Base-by-base conservation (phyloP, 1,140 invertebrate species). In the Galleria mellonella region DNA sequence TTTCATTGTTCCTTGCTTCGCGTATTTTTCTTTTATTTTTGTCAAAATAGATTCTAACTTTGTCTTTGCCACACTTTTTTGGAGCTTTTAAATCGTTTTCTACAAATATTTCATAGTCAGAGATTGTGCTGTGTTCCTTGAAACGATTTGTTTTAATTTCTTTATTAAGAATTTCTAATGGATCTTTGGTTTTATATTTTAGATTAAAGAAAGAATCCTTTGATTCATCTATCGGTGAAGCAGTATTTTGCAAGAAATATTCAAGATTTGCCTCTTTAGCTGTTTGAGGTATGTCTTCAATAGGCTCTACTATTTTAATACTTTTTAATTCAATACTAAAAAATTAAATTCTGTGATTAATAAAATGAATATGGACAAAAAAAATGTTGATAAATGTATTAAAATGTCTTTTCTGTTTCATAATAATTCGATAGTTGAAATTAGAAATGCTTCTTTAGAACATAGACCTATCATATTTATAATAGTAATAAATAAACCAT, bases 21-120 rank as follows among this genome's bases (percentile, higher is more conserved):
- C 72, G 49, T 13, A 50, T 51, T 51, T 62, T 75, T 32, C 75
- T 62, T 48, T 70, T 78, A 29, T 67, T 51, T 38, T 74, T 68
- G 14, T 71, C 66, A 13, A 59, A 59, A 42, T 74, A 79, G 9
- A 79, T 49, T 10, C 62, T 47, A 23, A 79, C 55, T 64, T 68
- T 79, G 32, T 72, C 63, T 38, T 71, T 71, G 6, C 55, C 58
- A 44, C 59, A 69, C 38, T 74, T 72, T 30, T 64, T 62, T 0
- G 59, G 53, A 0, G 57, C 62, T 27, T 54, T 66, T 4, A 76
- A 28, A 43, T 69, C 72, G 42, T 75, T 73, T 57, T 75, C 52
- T 9, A 57, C 61, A n/a, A 60, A 72, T 11, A 68, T 55, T 39
- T 79, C 75, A 43, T 71, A 79, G 40, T 76, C 75, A 32, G 56